Evolutionary conservation across 2,797 vertebrate species (phyloP).

Genomic region (Morus bassanus): DNA sequence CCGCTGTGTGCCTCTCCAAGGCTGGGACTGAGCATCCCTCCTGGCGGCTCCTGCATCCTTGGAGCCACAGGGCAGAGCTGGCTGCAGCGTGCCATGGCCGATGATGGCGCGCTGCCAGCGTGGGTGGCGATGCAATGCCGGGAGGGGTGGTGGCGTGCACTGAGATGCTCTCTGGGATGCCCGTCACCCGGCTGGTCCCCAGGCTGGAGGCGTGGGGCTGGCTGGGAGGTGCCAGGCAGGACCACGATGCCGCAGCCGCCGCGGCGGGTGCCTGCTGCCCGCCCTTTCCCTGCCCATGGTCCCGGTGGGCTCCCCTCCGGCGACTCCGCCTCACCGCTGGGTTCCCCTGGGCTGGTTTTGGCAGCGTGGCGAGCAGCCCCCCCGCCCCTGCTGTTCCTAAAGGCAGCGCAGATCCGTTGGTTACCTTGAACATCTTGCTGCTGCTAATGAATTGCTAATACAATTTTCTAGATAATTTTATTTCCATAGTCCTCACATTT

Average conservation of each 20-base stretch:
- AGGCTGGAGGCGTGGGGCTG: background rate
- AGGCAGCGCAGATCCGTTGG: background rate
- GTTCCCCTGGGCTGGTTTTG: background rate
- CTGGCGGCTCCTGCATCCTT: background rate
- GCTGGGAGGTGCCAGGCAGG: background rate
- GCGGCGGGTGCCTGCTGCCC: accelerated
- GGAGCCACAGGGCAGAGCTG: background rate
- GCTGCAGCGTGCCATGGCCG: accelerated
- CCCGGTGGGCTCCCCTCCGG: background rate
- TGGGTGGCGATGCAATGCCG: background rate
- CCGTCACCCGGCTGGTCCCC: accelerated
- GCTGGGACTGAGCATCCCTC: background rate
- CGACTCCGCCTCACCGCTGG: accelerated
- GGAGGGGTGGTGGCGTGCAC: accelerated
- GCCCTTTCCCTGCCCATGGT: accelerated
- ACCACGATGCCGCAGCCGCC: accelerated
- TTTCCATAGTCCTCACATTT: slow-evolving; percentile 70
- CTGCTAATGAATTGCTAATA: slow-evolving; percentile 79
- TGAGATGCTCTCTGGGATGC: accelerated
- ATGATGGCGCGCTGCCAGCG: no score
- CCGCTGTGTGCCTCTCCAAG: accelerated
- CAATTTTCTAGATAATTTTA: slow-evolving; percentile 78
- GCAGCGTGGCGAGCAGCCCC: background rate
- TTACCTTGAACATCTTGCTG: slow-evolving; percentile 27
- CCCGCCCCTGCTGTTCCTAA: background rate